Conservation (phyloP, 2,888 invertebrate species). For the Cephus sareptanus region DNA sequence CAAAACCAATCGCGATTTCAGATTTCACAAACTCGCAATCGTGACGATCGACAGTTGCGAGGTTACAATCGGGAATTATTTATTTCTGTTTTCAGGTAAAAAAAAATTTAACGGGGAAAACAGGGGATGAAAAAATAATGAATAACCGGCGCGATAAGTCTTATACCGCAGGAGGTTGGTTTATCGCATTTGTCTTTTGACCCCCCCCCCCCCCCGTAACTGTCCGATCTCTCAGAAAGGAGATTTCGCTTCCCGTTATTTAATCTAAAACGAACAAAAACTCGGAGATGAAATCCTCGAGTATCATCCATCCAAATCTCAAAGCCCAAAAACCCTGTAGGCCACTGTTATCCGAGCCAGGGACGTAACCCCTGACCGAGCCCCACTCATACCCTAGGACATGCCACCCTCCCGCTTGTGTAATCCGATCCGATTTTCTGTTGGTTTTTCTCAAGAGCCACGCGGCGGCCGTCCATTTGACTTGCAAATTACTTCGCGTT, state of each 20-base stretch:
- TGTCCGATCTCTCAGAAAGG: neutral
- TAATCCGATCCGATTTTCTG: slow-evolving; percentile 7
- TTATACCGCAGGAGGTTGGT: neutral
- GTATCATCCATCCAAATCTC: neutral
- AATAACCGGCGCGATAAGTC: slow-evolving; percentile 1
- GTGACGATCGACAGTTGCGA: neutral
- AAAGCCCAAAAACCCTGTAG: neutral
- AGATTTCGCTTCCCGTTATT: neutral
- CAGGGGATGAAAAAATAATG: slow-evolving; percentile 1
- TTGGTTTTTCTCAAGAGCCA: slow-evolving; percentile 10
- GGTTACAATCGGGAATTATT: neutral
- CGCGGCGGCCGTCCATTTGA: slow-evolving; percentile 3
- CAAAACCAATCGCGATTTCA: neutral
- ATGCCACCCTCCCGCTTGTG: neutral
- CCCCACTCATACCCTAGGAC: neutral
- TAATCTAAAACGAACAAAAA: neutral
- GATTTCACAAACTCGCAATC: neutral
- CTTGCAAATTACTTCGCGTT: slow-evolving; percentile 26
- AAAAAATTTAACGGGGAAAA: neutral
- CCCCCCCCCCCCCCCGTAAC: neutral
- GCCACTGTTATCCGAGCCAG: neutral
- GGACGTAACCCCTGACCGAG: neutral
- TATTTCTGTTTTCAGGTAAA: too few relatives aligned
- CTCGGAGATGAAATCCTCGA: slow-evolving; percentile 3
- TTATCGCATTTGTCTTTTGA: slow-evolving; percentile 1